Conservation (phyloP, 2,888 invertebrate species). For the Pogonocherus hispidulus region DNA sequence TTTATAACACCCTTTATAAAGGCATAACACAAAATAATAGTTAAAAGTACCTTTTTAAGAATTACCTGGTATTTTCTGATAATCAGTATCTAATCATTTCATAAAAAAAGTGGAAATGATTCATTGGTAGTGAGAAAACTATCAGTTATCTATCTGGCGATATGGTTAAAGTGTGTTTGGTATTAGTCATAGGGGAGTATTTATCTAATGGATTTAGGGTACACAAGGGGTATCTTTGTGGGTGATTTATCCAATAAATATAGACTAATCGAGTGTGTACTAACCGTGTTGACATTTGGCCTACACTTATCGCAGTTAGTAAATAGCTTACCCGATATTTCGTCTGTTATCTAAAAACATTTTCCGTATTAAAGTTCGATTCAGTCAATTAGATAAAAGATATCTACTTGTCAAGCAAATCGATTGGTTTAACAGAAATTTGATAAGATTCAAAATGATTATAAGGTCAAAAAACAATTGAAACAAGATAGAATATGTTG, state of each 20-base stretch:
- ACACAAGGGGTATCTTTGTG: conserved; percentile 30
- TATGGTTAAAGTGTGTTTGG: conserved; percentile 12
- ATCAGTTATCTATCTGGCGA: conserved; percentile 3
- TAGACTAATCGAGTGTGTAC: conserved; percentile 42
- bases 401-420: no score
- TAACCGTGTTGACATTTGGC: conserved; percentile 37
- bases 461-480: no score
- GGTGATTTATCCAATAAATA: conserved; percentile 45
- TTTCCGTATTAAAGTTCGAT: no score
- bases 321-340: background rate
- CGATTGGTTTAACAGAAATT: no score
- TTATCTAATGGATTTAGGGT: conserved; percentile 28
- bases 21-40: no score
- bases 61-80: background rate
- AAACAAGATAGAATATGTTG: no score
- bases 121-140: conserved; percentile 1
- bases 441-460: no score
- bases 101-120: background rate
- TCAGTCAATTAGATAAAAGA: no score
- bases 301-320: background rate
- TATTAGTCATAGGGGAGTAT: conserved; percentile 25
- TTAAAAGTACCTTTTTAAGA: background rate
- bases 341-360: background rate
- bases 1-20: no score
- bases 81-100: background rate